These are phyloP conservation scores for Polia nebulosa DNA, from an alignment of 2,888 invertebrate species.

Conservation along the genomic window DNA sequence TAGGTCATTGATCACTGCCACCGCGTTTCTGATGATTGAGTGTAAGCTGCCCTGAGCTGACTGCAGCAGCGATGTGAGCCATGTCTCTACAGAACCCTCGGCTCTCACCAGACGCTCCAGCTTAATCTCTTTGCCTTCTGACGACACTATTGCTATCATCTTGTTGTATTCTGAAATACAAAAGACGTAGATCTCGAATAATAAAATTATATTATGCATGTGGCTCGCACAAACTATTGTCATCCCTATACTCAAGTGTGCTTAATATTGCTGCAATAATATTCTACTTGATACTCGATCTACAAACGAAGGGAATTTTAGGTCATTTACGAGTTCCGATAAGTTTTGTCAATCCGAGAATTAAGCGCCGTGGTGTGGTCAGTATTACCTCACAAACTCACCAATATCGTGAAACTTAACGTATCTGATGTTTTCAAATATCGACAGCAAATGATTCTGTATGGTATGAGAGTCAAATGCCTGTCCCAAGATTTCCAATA, in stretches of 20 bases:
- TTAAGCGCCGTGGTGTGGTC: too few relatives aligned
- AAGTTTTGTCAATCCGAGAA: background rate
- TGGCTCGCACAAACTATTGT: too few relatives aligned
- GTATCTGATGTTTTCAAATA: slow-evolving; percentile 98
- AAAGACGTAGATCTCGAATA: too few relatives aligned
- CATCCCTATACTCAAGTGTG: too few relatives aligned
- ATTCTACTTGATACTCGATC: too few relatives aligned
- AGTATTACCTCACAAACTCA: slow-evolving; percentile 64
- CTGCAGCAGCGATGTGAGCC: slow-evolving; percentile 97
- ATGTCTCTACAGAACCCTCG: slow-evolving; percentile 98
- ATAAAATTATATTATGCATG: too few relatives aligned
- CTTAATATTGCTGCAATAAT: too few relatives aligned
- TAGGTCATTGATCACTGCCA: slow-evolving; percentile 95
- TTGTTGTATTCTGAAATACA: slow-evolving; percentile 95
- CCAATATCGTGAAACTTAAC: slow-evolving; percentile 98
- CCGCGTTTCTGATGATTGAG: slow-evolving; percentile 97
- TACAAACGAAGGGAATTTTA: too few relatives aligned
- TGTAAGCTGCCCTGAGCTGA: slow-evolving; percentile 98
- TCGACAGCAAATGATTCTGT: slow-evolving; percentile 98
- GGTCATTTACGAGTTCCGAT: too few relatives aligned
- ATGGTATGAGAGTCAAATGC: slow-evolving; percentile 98
- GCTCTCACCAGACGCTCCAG: slow-evolving; percentile 97
- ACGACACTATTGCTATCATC: slow-evolving; percentile 97
- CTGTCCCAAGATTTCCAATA: slow-evolving; percentile 97
- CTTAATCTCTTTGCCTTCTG: slow-evolving; percentile 97